Conservation (phyloP, 2,113 vertebrate genomes). For the Echinops telfairi region DNA sequence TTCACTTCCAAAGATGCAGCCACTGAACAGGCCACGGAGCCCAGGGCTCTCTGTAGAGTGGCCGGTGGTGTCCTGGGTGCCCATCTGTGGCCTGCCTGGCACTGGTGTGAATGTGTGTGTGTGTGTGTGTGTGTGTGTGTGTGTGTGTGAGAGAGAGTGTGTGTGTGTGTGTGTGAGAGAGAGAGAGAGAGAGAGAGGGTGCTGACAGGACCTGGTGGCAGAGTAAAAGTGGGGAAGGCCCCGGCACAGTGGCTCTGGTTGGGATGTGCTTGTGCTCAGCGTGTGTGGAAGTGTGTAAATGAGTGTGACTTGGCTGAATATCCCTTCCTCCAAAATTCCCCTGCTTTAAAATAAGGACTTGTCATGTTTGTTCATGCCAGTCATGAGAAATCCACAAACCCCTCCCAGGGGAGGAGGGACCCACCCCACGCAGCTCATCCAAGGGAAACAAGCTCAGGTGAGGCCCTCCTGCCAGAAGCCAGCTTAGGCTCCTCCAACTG, state of each 20-base stretch:
- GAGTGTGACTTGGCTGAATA: neutral
- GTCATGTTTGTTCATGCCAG: neutral
- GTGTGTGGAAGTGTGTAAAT: neutral
- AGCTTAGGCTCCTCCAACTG: neutral
- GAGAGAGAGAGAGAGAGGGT: too few relatives aligned
- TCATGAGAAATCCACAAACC: conserved; percentile 37
- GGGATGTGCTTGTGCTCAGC: too few relatives aligned
- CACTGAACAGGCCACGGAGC: neutral
- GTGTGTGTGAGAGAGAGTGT: too few relatives aligned
- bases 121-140: neutral
- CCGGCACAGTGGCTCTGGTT: neutral
- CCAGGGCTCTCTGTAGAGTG: neutral
- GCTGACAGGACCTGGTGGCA: neutral
- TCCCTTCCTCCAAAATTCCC: neutral
- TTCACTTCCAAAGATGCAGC: neutral
- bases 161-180: too few relatives aligned
- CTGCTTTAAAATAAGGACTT: conserved; percentile 7
- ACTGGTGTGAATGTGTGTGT: neutral
- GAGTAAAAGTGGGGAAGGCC: neutral
- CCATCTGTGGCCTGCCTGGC: neutral
- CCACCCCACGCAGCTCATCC: neutral
- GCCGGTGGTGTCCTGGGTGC: neutral
- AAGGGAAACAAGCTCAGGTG: neutral
- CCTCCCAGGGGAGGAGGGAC: neutral
- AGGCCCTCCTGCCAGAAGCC: neutral